phyloP scores from a whole-genome alignment of 2,113 vertebrate species.

The Xiphophorus couchianus region DNA sequence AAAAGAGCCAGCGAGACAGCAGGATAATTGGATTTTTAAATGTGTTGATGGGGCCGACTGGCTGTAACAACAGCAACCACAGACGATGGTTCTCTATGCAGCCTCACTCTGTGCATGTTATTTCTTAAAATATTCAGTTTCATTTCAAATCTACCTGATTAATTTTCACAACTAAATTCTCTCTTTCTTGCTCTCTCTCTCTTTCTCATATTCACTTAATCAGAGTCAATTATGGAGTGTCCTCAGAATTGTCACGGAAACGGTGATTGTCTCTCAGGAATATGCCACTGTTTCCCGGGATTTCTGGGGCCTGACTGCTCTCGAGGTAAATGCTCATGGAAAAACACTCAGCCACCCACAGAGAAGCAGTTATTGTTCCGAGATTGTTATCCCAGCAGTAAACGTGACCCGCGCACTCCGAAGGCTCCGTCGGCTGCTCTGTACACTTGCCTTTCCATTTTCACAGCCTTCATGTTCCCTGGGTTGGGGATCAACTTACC shows the following conservation, averaged over 20 bases:
- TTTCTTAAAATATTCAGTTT: slow-evolving; percentile 18
- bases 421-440: slow-evolving; percentile 14
- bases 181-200: slow-evolving; percentile 10
- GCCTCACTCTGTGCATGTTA: slow-evolving; percentile 16
- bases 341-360: slow-evolving; percentile 9
- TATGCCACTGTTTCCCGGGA: slow-evolving; percentile 97
- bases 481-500: not conserved
- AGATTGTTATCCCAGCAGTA: slow-evolving; percentile 52
- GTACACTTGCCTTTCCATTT: not conserved
- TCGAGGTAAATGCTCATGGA: slow-evolving; percentile 83
- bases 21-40: slow-evolving; percentile 50
- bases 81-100: slow-evolving; percentile 4
- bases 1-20: slow-evolving; percentile 15
- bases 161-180: slow-evolving; percentile 30
- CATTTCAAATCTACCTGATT: slow-evolving; percentile 53
- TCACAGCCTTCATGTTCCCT: not conserved
- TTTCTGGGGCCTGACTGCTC: slow-evolving; percentile 98
- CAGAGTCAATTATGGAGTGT: slow-evolving; percentile 98
- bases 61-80: slow-evolving; percentile 55
- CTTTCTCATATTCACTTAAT: slow-evolving; percentile 36
- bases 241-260: slow-evolving; percentile 99
- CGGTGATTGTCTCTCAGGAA: slow-evolving; percentile 96
- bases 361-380: slow-evolving; percentile 44
- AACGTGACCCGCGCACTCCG: slow-evolving; percentile 30
- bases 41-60: slow-evolving; percentile 55